These are phyloP conservation scores for Carposina sasakii DNA, from an alignment of 1,140 invertebrate species.

Conservation along the genomic window DNA sequence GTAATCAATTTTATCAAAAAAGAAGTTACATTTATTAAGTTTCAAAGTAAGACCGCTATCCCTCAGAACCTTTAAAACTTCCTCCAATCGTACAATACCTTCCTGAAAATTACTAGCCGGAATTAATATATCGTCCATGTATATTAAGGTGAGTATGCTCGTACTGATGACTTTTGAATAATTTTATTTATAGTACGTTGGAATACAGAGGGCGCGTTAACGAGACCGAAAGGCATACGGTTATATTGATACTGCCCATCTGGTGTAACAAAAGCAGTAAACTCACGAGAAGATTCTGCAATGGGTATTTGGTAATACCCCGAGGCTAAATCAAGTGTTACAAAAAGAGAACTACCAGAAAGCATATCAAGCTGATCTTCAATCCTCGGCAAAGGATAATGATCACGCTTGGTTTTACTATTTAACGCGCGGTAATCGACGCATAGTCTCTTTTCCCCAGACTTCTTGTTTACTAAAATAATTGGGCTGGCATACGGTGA, in stretches of 20 bases:
- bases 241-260: background rate
- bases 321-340: constrained; percentile 2
- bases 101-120: constrained; percentile 23
- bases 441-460: constrained; percentile 17
- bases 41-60: constrained; percentile 29
- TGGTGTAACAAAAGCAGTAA: background rate
- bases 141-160: constrained; percentile 25
- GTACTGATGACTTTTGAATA: background rate
- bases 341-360: constrained; percentile 15
- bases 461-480: constrained; percentile 18
- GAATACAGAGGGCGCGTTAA: background rate
- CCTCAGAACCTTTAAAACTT: constrained; percentile 24
- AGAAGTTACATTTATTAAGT: constrained; percentile 34
- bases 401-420: constrained; percentile 17
- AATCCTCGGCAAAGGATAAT: constrained; percentile 33
- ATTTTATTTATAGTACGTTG: constrained; percentile 8
- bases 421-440: constrained; percentile 24
- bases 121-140: constrained; percentile 20
- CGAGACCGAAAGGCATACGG: background rate
- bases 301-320: constrained; percentile 3
- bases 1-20: constrained; percentile 25
- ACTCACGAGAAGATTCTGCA: background rate
- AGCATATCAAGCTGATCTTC: constrained; percentile 46
- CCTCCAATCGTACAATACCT: constrained; percentile 22
- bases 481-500: constrained; percentile 18